phyloP scores from a whole-genome alignment of 1,140 invertebrate genomes.

The Camponotus floridanus region DNA sequence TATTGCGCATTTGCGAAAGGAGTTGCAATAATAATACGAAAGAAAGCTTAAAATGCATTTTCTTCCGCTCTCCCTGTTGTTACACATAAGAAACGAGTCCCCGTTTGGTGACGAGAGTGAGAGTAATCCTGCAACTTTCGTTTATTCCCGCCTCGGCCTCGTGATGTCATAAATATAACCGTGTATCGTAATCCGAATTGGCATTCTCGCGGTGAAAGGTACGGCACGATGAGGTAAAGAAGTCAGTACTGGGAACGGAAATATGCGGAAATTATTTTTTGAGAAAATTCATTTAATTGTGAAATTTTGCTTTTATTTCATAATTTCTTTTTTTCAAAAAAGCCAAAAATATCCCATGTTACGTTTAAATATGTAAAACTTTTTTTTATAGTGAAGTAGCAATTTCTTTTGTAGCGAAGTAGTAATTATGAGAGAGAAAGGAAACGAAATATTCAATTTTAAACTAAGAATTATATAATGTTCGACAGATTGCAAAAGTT shows the following conservation, averaged over 20 bases:
- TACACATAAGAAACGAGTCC: slow-evolving; percentile 74
- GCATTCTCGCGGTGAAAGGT: slow-evolving; percentile 76
- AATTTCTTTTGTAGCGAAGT: background rate
- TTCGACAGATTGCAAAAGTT: slow-evolving; percentile 35
- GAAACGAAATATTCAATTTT: slow-evolving; percentile 10
- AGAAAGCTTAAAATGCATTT: slow-evolving; percentile 9
- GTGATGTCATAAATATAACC: slow-evolving; percentile 82
- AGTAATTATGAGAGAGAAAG: slow-evolving; percentile 10
- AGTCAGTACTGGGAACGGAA: slow-evolving; percentile 49
- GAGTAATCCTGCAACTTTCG: slow-evolving; percentile 83
- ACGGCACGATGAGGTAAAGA: slow-evolving; percentile 65
- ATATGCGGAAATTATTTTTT: background rate
- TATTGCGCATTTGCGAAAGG: background rate
- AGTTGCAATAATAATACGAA: background rate
- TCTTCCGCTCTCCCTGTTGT: slow-evolving; percentile 24
- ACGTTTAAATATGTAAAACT: background rate
- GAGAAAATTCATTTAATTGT: background rate
- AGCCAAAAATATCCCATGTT: background rate
- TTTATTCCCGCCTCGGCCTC: slow-evolving; percentile 78
- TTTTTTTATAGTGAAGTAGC: background rate
- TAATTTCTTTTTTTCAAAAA: too few relatives aligned
- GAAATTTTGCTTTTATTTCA: slow-evolving; percentile 16
- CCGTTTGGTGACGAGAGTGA: slow-evolving; percentile 78
- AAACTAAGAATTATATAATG: slow-evolving; percentile 7
- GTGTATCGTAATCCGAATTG: slow-evolving; percentile 79